Evolutionary conservation across 2,113 vertebrate genomes (phyloP).

Genomic region (Ageneiosus marmoratus): DNA sequence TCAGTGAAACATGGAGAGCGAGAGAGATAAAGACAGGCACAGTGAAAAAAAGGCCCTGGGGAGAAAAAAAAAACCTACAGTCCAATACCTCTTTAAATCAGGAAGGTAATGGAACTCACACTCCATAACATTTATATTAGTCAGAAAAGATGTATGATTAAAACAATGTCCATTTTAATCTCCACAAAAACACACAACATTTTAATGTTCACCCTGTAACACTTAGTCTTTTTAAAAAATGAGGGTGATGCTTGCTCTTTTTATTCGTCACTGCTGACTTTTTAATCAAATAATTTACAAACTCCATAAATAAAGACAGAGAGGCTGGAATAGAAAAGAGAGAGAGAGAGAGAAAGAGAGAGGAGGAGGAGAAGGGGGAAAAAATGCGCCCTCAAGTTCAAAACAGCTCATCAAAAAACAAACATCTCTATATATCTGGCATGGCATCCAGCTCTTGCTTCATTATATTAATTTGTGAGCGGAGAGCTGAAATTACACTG

Average conservation of each 20-base stretch:
- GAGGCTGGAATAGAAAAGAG: slow-evolving; percentile 71
- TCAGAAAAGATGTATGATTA: slow-evolving; percentile 70
- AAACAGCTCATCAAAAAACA: slow-evolving; percentile 83
- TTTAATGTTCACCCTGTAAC: slow-evolving; percentile 68
- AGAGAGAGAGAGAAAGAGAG: neutral
- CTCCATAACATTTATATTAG: slow-evolving; percentile 63
- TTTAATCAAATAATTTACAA: slow-evolving; percentile 83
- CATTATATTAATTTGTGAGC: slow-evolving; percentile 99
- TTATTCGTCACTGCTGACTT: slow-evolving; percentile 64
- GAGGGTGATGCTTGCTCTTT: slow-evolving; percentile 62
- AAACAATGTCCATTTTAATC: slow-evolving; percentile 75
- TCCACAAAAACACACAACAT: slow-evolving; percentile 63
- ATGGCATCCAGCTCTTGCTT: slow-evolving; percentile 95
- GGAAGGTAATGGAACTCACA: slow-evolving; percentile 68
- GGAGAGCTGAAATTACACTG: slow-evolving; percentile 93
- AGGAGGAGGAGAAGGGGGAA: slow-evolving; percentile 37
- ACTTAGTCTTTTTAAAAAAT: slow-evolving; percentile 73
- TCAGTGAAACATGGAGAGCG: neutral
- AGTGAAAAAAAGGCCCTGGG: neutral
- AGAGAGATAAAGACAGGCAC: slow-evolving; percentile 10
- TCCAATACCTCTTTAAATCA: slow-evolving; percentile 68
- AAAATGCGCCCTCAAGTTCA: slow-evolving; percentile 76
- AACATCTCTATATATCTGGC: slow-evolving; percentile 92
- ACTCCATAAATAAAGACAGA: slow-evolving; percentile 76
- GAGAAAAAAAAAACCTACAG: neutral